Base-by-base conservation (phyloP, 1,140 invertebrate species). In the Callitettix versicolor region DNA sequence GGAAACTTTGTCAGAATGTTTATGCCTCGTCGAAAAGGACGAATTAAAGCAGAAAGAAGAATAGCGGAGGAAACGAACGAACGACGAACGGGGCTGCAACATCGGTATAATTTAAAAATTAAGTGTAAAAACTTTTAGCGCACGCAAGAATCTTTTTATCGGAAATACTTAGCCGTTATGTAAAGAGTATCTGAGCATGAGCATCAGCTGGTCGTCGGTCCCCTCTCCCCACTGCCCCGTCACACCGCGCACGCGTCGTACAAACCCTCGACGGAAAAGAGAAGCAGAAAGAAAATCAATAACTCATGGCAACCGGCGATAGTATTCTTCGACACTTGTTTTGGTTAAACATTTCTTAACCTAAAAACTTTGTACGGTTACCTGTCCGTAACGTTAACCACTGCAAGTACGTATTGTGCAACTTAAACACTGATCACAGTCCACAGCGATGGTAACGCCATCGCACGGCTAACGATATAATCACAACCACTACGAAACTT, bases 71-170 rank as follows among this genome's bases (percentile, higher is more conserved):
- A 30, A 4, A 30, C 26, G 26, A 30, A 9, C 3, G 17, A 30
- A 6, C 30, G 6, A 2, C 30, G 48, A 51, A 9, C n/a, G 24
- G 22, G 48, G 22, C 7, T n/a, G 30, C 17, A n/a, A n/a, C 33
- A 33, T 26, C 30, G 48, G 36, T 34, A 30, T 21, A 21, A 51
- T 36, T 51, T 51, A 15, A 51, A 51, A 51, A 51, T 51, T 30
- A 51, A 51, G 48, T 51, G 48, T 51, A 51, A 51, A 51, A 51
- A 51, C 30, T 51, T 51, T 51, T 51, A 38, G 48, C 48, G 48
- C 48, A 51, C 48, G 48, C 48, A 17, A 51, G 48, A 51, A 51
- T 51, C 48, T 51, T 49, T 49, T 51, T 51, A 51, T 51, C 48
- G 48, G 18, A 51, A 51, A 51, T 51, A 38, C 30, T 51, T 38